phyloP scores from a whole-genome alignment of 2,888 invertebrate species.

The Thymelicus acteon region DNA sequence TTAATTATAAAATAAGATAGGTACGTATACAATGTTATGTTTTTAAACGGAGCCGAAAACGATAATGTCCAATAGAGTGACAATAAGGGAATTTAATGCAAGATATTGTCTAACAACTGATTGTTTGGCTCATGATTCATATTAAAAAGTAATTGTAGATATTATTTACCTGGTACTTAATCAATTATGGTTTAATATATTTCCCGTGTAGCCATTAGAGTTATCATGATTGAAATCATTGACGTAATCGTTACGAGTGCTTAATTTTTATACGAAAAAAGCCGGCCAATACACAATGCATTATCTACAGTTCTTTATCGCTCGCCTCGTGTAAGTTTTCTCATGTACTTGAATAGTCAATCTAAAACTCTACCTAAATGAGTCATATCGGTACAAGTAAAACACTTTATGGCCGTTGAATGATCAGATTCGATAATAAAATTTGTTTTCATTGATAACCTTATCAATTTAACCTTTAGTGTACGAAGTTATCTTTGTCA shows the following conservation, averaged over 20 bases:
- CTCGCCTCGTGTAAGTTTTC: neutral
- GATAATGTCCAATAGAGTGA: too few relatives aligned
- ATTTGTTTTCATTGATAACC: neutral
- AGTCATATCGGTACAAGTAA: conserved; percentile 2
- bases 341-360: neutral
- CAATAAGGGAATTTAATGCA: too few relatives aligned
- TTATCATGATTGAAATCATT: conserved; percentile 32
- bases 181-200: conserved; percentile 12
- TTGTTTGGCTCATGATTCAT: too few relatives aligned
- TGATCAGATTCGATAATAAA: neutral
- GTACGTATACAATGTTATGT: too few relatives aligned
- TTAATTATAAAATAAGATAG: too few relatives aligned
- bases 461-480: neutral
- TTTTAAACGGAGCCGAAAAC: too few relatives aligned
- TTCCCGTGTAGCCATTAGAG: conserved; percentile 33
- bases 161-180: neutral
- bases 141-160: neutral
- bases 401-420: neutral
- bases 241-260: conserved; percentile 9
- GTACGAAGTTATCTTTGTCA: neutral
- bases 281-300: neutral
- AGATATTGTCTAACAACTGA: too few relatives aligned
- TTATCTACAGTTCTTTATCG: conserved; percentile 7
- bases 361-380: neutral
- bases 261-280: conserved; percentile 13